Evolutionary conservation across 2,113 vertebrate genomes (phyloP).

Genomic region (Origma solitaria): DNA sequence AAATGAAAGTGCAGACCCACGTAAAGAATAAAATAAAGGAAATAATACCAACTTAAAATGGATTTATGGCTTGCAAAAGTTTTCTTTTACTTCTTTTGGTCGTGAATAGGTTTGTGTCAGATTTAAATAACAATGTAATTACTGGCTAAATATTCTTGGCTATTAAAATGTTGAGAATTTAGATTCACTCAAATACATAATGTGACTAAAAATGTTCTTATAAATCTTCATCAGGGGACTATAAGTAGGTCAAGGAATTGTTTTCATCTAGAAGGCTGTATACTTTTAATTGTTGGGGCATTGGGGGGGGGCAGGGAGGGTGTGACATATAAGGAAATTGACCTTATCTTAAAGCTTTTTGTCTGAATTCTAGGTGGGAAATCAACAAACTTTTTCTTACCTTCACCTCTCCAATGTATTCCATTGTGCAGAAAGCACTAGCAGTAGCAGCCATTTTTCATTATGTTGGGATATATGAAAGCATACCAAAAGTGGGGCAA

Average conservation of each 20-base stretch:
- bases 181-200: background rate
- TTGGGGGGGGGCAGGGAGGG: accelerated
- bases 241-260: background rate
- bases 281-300: background rate
- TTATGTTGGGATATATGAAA: constrained; percentile 13
- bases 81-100: background rate
- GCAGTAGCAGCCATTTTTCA: background rate
- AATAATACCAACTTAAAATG: background rate
- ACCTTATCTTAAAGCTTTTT: background rate
- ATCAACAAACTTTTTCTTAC: background rate
- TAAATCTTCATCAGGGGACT: background rate
- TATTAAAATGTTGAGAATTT: background rate
- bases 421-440: background rate
- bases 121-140: background rate
- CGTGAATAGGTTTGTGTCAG: background rate
- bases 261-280: background rate
- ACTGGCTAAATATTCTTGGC: background rate
- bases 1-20: background rate
- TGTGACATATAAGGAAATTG: background rate
- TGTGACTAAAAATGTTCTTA: background rate
- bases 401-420: background rate
- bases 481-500: constrained; percentile 19
- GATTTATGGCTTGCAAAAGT: background rate
- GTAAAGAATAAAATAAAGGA: background rate
- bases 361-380: background rate